These are phyloP conservation scores for Cydia pomonella DNA, from an alignment of 1,140 invertebrate species.

Conservation along the genomic window DNA sequence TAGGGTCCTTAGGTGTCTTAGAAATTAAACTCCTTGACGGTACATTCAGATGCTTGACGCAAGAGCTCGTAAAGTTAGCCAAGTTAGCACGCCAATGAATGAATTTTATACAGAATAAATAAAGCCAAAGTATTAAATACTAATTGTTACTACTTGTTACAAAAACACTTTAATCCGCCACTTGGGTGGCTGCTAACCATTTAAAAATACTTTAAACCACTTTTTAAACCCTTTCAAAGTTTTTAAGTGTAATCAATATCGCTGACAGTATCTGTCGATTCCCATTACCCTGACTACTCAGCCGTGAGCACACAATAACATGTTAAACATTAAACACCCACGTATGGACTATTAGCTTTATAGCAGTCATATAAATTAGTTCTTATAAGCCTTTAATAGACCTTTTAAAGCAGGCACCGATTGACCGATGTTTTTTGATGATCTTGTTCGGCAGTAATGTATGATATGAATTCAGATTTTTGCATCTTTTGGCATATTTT, in stretches of 20 bases:
- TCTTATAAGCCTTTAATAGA: conserved; percentile 6
- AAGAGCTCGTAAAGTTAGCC: too few species aligned
- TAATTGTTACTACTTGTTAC: not conserved
- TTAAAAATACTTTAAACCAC: not conserved
- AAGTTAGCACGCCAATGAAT: too few species aligned
- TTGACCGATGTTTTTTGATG: not conserved
- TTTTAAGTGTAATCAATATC: conserved; percentile 23
- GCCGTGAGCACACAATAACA: conserved; percentile 44
- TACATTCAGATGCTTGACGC: too few species aligned
- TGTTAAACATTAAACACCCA: conserved; percentile 46
- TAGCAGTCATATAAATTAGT: conserved; percentile 23
- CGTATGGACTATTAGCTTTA: conserved; percentile 34
- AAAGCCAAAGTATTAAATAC: not conserved
- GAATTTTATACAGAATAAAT: too few species aligned
- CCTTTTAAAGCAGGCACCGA: conserved; percentile 8
- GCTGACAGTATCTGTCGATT: conserved; percentile 28
- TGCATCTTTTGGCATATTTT: too few species aligned
- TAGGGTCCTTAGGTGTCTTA: too few species aligned
- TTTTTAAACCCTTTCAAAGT: conserved; percentile 7
- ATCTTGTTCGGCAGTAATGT: not conserved
- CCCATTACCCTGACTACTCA: conserved; percentile 37
- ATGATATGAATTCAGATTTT: not conserved
- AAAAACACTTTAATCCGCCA: not conserved
- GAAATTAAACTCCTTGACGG: too few species aligned
- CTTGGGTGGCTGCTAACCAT: conserved; percentile 3